Evolutionary conservation across 2,113 vertebrate genomes (phyloP).

Genomic region (Microcebus lehilahytsara): DNA sequence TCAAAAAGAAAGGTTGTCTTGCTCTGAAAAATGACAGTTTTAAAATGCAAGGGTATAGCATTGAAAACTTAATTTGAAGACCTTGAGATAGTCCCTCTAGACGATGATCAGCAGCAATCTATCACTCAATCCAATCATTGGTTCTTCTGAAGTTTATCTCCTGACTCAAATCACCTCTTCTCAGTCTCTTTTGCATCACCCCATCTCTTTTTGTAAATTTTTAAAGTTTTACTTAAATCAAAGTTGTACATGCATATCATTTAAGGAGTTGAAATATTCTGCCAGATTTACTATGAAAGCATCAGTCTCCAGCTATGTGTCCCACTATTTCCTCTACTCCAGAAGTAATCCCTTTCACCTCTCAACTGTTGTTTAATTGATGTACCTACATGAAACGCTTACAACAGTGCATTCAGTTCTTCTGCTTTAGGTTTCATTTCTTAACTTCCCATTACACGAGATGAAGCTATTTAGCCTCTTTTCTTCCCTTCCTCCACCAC

Average conservation of each 20-base stretch:
- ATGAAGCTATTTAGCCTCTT: neutral
- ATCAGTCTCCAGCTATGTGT: neutral
- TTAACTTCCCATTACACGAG: neutral
- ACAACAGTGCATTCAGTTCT: neutral
- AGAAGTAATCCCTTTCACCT: neutral
- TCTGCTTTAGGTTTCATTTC: neutral
- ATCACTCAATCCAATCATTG: neutral
- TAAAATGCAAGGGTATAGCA: constrained; percentile 51
- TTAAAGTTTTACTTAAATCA: constrained; percentile 30
- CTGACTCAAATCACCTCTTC: neutral
- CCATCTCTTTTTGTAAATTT: neutral
- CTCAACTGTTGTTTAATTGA: neutral
- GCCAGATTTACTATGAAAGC: neutral
- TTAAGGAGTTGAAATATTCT: neutral
- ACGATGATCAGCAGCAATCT: neutral
- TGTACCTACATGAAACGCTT: neutral
- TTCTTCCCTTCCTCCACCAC: neutral
- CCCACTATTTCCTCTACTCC: neutral
- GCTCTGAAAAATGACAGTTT: constrained; percentile 68
- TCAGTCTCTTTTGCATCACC: neutral
- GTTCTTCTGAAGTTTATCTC: constrained; percentile 8
- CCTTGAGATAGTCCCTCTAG: neutral
- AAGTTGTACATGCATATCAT: neutral
- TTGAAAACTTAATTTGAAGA: constrained; percentile 58
- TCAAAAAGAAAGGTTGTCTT: constrained; percentile 64